Evolutionary conservation across 2,113 vertebrate species (phyloP), one percentile per base, ranked within the genome.

Genomic region (Protomyctophum bolini): DNA sequence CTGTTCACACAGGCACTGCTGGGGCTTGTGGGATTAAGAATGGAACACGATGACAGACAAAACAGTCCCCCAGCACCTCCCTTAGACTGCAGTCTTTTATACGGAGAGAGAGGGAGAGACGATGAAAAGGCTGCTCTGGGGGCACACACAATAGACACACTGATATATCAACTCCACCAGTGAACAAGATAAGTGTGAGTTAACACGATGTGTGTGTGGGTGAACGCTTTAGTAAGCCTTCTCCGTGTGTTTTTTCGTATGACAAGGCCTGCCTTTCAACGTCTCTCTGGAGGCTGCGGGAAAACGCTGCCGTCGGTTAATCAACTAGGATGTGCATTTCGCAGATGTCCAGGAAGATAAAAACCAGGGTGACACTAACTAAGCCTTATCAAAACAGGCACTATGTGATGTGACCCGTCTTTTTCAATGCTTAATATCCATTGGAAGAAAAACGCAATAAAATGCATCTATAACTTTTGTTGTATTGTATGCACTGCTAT

Each of bases 31-130:
- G 91, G 90, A 92, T 92, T 92, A 91, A 88, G 89, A 91, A 87
- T 86, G 87, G 90, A 90, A 86, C 91, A 90, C 82, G 88, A 89
- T 88, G 89, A 92, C 90, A 90, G 88, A 92, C 90, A 91, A 90
- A 91, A 91, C 87, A 87, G 86, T 90, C 86, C 87, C 21, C 80
- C 79, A 87, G 86, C 87, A 87, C 86, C 87, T 87, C 91, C 87
- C 90, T 21, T 73, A 79, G 77, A 80, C 80, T 73, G 82, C 82
- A 76, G 88, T 86, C 89, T 88, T 88, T 88, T 58, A 49, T 82
- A 83, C 83, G 82, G 79, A 68, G 72, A 41, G 72, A 69, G 82
- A 90, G 88, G 87, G 72, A 41, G 72, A 69, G 82, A 90, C 87
- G 87, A 87, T 92, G 84, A 89, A 92, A 90, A 85, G 89, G 69